Base-by-base conservation (phyloP, 2,797 vertebrate species). In the Gorsachius magnificus region DNA sequence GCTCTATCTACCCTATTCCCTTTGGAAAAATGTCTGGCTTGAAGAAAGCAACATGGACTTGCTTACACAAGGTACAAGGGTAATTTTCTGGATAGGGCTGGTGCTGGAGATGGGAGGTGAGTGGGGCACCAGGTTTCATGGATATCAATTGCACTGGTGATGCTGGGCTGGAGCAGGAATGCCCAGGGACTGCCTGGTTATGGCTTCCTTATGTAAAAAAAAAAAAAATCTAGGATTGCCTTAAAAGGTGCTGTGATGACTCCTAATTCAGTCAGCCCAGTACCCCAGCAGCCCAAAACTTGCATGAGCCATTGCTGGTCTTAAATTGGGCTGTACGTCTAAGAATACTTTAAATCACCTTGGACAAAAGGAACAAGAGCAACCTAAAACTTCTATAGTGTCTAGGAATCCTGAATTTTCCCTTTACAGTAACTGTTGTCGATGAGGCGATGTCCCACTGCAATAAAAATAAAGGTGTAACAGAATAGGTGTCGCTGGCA, bases 401-500 rank as follows among this genome's bases (percentile, higher is more conserved):
- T 22, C 28, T 22, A 58, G 38, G 33, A 71, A 28, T 38, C 45
- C 60, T 65, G 54, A 33, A 53, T 66, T 72, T 66, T 15, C 20
- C 5, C 20, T 66, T 53, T 38, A 28, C 43, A 76, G 26, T 31
- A 57, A 8, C 65, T 13, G 8, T 48, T 48, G 25, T 6, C 53
- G 16, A 7, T 18, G 28, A 75, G 26, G 43, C 0, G 0, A 56
- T 51, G 19, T 45, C 19, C 35, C 15, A 26, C 7, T 24, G 21
- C 10, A n/a, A 46, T 35, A 53, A 22, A 70, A 76, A 19, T 21
- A 21, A 81, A 26, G 10, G 13, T 11, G 14, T 7, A 38, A 76
- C 2, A 16, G 25, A 74, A n/a, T 13, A 33, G 20, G 6, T 69
- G 38, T 20, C 2, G 0, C 24, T 70, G 63, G 2, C 1, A 5